A percentile compares a stretch with the other conserved stretches of the same genome.
These are phyloP conservation scores for Zaprionus capensis DNA, from an alignment of 1,140 invertebrate genomes.

Conservation along the genomic window DNA sequence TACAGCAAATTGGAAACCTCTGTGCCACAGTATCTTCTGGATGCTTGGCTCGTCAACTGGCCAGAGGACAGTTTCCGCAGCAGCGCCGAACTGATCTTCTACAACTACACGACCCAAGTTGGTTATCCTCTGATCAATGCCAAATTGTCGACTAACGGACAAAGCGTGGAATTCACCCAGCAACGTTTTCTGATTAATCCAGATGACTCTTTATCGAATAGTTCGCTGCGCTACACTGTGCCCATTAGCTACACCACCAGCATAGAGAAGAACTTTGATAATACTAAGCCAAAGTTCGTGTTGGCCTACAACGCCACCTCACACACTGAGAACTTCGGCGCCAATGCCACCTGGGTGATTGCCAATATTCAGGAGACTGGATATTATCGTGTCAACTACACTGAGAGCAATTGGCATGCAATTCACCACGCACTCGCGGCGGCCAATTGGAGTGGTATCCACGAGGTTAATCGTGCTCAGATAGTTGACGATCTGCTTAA, in stretches of 20 bases:
- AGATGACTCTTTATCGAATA: slow-evolving; percentile 44
- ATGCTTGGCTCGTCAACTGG: slow-evolving; percentile 85
- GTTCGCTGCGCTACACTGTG: slow-evolving; percentile 85
- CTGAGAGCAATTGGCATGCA: slow-evolving; percentile 87
- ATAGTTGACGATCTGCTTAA: slow-evolving; percentile 92
- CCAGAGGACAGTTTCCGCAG: slow-evolving; percentile 23
- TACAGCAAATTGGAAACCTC: slow-evolving; percentile 84
- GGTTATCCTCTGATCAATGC: slow-evolving; percentile 90
- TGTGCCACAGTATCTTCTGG: slow-evolving; percentile 86
- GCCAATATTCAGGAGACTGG: slow-evolving; percentile 89
- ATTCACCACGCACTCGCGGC: slow-evolving; percentile 86
- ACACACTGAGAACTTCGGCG: neutral
- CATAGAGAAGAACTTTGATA: slow-evolving; percentile 85
- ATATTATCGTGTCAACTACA: slow-evolving; percentile 93
- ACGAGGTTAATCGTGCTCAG: slow-evolving; percentile 91
- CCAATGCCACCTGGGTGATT: slow-evolving; percentile 86
- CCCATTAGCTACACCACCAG: slow-evolving; percentile 87
- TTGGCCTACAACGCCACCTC: slow-evolving; percentile 49
- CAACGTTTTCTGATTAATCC: slow-evolving; percentile 86
- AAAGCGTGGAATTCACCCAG: slow-evolving; percentile 77
- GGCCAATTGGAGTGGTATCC: slow-evolving; percentile 85
- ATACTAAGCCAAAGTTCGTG: slow-evolving; percentile 85
- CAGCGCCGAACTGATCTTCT: slow-evolving; percentile 85
- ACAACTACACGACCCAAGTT: slow-evolving; percentile 90
- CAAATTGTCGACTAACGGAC: slow-evolving; percentile 60